Base-by-base conservation (phyloP, 2,888 invertebrate species). In the Neuroscelio doddi region DNA sequence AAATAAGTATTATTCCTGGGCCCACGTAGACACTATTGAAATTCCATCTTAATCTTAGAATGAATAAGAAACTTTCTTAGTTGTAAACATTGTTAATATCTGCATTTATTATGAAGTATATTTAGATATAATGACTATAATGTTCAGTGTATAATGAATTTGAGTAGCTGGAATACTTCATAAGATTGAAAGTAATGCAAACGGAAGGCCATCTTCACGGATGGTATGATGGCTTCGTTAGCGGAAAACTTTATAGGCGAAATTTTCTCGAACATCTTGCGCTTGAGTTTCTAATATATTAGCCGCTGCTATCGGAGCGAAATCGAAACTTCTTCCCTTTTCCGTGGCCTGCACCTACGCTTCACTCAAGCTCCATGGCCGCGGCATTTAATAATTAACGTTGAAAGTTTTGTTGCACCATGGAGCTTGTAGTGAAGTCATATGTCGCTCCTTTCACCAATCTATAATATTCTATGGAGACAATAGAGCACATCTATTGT, bases 331-430 rank as follows among this genome's bases (percentile, higher is more conserved):
- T 32, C 30, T 56, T 45, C 32, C 41, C 27, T 47, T 36, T 39
- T 39, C n/a, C 17, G n/a, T 17, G 9, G 17, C 7, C 15, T 1
- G n/a, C 36, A 36, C 1, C 36, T 15, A 14, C 10, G 14, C 1
- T 7, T 12, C 14, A 36, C 14, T 14, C 30, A 30, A 10, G 10
- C 15, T 36, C 36, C 12, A 66, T 64, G 61, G 41, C 51, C 36
- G 36, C 36, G 3, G 8, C 17, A 9, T 3, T 57, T 69, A 65
- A 73, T 74, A 72, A 75, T 74, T 74, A 74, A 73, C 69, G 71
- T 66, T 68, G 42, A 69, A 72, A 71, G 53, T 70, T 72, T 65
- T 57, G 14, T 16, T 32, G 7, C 4, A 36, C 36, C 2, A 36
- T 15, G 16, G 36, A 36, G 14, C 36, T 36, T 15, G 5, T 12